Base-by-base conservation (phyloP, 1,140 invertebrate species). In the Pseudachorutes palmiensis region DNA sequence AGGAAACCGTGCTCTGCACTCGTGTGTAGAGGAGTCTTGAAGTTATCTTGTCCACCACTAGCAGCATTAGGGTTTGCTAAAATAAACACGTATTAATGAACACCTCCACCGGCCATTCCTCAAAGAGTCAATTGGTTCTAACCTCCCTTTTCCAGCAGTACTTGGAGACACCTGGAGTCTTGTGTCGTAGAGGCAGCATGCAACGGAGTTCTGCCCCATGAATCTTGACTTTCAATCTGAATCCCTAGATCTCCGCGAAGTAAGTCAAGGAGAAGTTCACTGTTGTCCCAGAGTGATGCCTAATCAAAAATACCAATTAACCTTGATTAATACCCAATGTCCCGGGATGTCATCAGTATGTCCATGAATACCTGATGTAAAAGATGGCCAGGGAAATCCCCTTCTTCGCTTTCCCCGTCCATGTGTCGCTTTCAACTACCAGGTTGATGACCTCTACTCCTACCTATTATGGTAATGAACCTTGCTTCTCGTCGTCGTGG, bases 271-370 rank as follows among this genome's bases (percentile, higher is more conserved):
- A 94, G 79, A 1, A 95, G 81, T 75, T 94, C 92, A 14, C 87
- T 85, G 77, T 94, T 94, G 78, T 94, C 90, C 90, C 91, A 96
- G 26, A 95, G 77, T 2, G 91, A 90, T 22, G 91, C 91, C 84
- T 91, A 74, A 31, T 72, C 74, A 75, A 75, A 33, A 36, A 33
- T 33, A 65, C 36, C 5, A 12, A 12, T 22, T 12, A 22, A 57
- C 26, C 51, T 22, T n/a, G 45, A 41, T 41, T 57, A 57, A 57
- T 22, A 22, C n/a, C n/a, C n/a, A n/a, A n/a, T n/a, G 51, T 22
- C 51, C 9, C 5, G 22, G 9, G 51, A 57, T 28, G 22, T 2
- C 16, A 32, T 3, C 29, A 5, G 9, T 45, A 31, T n/a, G 16
- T 14, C 22, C 62, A 31, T 12, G 32, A 45, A 66, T 78, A 87